phyloP scores from a whole-genome alignment of 1,140 invertebrate species.

The Drosophila malerkotliana region DNA sequence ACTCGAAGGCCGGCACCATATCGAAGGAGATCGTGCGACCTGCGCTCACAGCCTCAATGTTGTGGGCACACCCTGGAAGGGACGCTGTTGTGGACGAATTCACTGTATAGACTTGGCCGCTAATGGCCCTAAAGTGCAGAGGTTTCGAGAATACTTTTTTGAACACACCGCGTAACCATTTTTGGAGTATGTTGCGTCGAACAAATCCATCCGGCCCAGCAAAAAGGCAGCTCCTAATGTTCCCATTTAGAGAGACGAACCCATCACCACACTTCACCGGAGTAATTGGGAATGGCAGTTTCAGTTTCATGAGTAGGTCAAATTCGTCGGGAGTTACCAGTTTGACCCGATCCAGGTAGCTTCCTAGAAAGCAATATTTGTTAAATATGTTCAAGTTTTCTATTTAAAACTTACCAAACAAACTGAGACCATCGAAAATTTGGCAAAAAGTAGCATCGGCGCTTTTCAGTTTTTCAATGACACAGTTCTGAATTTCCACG shows the following conservation, averaged over 20 bases:
- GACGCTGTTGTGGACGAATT: too few relatives aligned
- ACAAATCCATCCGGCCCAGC: too few relatives aligned
- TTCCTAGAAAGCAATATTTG: slow-evolving; percentile 21
- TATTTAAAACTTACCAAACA: slow-evolving; percentile 20
- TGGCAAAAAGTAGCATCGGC: background rate
- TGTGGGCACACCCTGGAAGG: too few relatives aligned
- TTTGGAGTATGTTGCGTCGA: slow-evolving; percentile 13
- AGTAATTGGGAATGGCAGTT: slow-evolving; percentile 15
- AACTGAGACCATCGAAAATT: slow-evolving; percentile 30
- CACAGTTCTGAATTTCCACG: too few relatives aligned
- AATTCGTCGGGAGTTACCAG: slow-evolving; percentile 46
- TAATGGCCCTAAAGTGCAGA: too few relatives aligned
- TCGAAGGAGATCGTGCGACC: slow-evolving; percentile 31
- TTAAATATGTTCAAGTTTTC: too few relatives aligned
- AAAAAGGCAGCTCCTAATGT: too few relatives aligned
- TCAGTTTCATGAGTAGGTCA: slow-evolving; percentile 49
- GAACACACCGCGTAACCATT: slow-evolving; percentile 35
- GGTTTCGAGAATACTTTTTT: slow-evolving; percentile 1
- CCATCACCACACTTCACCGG: background rate
- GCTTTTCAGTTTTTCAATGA: too few relatives aligned
- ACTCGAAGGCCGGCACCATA: slow-evolving; percentile 46
- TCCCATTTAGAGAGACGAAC: slow-evolving; percentile 9
- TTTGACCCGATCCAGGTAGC: slow-evolving; percentile 47
- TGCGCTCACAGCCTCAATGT: too few relatives aligned
- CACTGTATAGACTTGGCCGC: too few relatives aligned